phyloP scores from a whole-genome alignment of 1,140 invertebrate species.

The Drosophila sturtevanti region DNA sequence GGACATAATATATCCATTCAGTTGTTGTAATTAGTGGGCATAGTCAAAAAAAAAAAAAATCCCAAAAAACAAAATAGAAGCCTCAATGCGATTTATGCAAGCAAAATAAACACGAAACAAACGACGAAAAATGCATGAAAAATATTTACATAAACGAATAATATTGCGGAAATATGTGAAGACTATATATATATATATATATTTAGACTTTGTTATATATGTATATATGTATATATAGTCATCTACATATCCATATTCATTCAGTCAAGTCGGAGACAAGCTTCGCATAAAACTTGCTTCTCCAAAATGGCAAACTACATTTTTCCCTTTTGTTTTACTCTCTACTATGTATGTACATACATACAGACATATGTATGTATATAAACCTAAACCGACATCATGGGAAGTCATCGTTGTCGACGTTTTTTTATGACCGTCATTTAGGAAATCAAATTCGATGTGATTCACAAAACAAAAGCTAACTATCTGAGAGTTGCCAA shows the following conservation, averaged over 20 bases:
- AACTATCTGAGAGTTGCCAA: constrained; percentile 29
- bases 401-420: constrained; percentile 33
- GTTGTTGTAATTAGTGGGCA: not conserved
- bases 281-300: constrained; percentile 53
- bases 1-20: not conserved
- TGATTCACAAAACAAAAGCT: constrained; percentile 61
- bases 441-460: constrained; percentile 67
- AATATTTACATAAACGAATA: constrained; percentile 77
- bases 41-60: constrained; percentile 14
- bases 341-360: not conserved
- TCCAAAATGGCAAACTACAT: constrained; percentile 51
- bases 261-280: constrained; percentile 40
- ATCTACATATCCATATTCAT: constrained; percentile 56
- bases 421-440: constrained; percentile 58
- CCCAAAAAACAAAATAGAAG: not conserved
- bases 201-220: not conserved
- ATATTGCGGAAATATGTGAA: constrained; percentile 67
- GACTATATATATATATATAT: constrained; percentile 19
- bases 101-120: constrained; percentile 27
- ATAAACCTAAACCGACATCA: constrained; percentile 15
- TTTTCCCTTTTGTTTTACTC: constrained; percentile 11
- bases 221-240: constrained; percentile 4
- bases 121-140: constrained; percentile 50
- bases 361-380: no score
- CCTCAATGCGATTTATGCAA: constrained; percentile 38